Percentiles rank a stretch among this genome's conserved stretches.
These are phyloP conservation scores for Phyllopteryx taeniolatus DNA, from an alignment of 2,113 vertebrate species.

Conservation along the genomic window DNA sequence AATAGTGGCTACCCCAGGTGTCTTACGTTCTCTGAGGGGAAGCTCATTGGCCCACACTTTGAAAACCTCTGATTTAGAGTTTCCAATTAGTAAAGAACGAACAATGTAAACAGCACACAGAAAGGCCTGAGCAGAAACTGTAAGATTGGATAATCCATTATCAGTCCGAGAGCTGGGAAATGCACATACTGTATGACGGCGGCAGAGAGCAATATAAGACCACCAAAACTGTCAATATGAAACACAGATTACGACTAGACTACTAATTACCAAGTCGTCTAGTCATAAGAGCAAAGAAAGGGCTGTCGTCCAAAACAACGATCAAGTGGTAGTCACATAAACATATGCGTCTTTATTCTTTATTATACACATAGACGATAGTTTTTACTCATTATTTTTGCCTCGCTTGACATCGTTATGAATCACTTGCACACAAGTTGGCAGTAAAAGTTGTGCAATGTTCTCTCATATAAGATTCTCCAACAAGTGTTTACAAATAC, in stretches of 20 bases:
- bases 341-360: background rate
- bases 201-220: background rate
- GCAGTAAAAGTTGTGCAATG: background rate
- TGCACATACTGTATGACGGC: background rate
- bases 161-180: background rate
- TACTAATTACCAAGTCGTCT: background rate
- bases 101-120: no score
- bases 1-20: no score
- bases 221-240: background rate
- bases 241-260: background rate
- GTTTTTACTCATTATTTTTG: background rate
- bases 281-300: background rate
- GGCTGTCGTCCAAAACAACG: background rate
- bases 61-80: no score
- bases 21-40: no score
- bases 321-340: background rate
- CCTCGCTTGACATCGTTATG: background rate
- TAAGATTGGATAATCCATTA: background rate
- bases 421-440: background rate
- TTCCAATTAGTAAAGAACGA: no score
- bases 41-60: no score
- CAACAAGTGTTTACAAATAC: background rate
- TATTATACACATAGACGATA: background rate
- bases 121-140: background rate
- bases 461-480: background rate